Evolutionary conservation across 2,797 vertebrate genomes (phyloP).

Genomic region (Telmatherina bonti): DNA sequence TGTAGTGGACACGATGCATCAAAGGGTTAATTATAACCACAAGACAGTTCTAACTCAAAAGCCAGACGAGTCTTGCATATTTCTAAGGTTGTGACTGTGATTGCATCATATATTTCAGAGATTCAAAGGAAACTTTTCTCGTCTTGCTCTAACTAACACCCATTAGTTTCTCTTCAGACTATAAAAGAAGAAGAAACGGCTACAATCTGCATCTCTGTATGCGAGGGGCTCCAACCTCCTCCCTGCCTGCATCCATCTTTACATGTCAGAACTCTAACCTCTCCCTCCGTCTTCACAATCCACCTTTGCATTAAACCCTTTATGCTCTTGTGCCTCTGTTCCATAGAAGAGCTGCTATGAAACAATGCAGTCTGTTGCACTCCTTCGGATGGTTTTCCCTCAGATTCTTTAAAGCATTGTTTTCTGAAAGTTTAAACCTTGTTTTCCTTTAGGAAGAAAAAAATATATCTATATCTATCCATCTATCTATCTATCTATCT

Average conservation of each 20-base stretch:
- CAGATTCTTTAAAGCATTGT: background rate
- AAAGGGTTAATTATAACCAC: background rate
- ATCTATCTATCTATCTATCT: too few species aligned
- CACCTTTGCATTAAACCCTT: slow-evolving; percentile 26
- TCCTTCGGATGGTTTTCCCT: background rate
- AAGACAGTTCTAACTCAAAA: slow-evolving; percentile 22
- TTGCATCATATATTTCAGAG: slow-evolving; percentile 44
- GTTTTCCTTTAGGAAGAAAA: too few species aligned
- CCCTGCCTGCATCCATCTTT: slow-evolving; percentile 45
- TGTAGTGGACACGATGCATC: too few species aligned
- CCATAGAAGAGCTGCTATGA: background rate
- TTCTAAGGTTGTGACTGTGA: slow-evolving; percentile 14
- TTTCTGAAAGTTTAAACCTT: too few species aligned
- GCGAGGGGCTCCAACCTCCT: slow-evolving; percentile 41
- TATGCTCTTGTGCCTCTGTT: slow-evolving; percentile 6
- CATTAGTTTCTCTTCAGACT: slow-evolving; percentile 24
- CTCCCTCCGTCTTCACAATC: slow-evolving; percentile 38
- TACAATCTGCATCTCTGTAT: slow-evolving; percentile 42
- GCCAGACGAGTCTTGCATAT: slow-evolving; percentile 32
- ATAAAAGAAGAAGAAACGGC: slow-evolving; percentile 34
- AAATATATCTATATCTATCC: too few species aligned
- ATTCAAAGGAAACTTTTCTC: slow-evolving; percentile 39
- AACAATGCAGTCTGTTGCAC: background rate
- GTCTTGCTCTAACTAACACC: slow-evolving; percentile 29
- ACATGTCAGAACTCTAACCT: slow-evolving; percentile 25